Percentiles rank a stretch among this genome's conserved stretches.
Evolutionary conservation across 1,140 invertebrate species (phyloP).

Genomic region (Drosophila kepulauana): DNA sequence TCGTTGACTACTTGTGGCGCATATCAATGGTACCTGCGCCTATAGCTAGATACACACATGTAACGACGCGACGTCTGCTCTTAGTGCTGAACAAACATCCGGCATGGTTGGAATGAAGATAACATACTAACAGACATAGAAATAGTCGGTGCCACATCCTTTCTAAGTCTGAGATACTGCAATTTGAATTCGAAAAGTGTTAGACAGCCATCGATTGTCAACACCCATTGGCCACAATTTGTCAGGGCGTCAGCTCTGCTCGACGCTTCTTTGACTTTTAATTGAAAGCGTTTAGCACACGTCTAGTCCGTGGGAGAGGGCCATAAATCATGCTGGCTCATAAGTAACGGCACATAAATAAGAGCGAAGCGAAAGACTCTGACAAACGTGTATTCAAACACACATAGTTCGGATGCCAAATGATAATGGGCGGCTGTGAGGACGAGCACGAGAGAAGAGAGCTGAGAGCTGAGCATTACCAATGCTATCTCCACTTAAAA

Average conservation of each 20-base stretch:
- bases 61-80: conserved; percentile 28
- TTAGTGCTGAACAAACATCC: conserved; percentile 48
- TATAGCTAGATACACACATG: background rate
- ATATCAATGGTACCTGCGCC: conserved; percentile 53
- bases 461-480: background rate
- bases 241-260: conserved; percentile 50
- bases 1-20: conserved; percentile 39
- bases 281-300: conserved; percentile 79
- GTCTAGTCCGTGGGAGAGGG: conserved; percentile 50
- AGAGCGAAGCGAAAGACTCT: conserved; percentile 59
- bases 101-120: conserved; percentile 27
- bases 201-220: conserved; percentile 39
- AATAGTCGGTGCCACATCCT: too few relatives aligned
- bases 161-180: background rate
- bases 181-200: background rate
- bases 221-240: conserved; percentile 64
- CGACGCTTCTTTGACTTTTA: conserved; percentile 61
- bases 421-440: conserved; percentile 3
- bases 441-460: background rate
- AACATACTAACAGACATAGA: conserved; percentile 5
- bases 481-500: too few relatives aligned
- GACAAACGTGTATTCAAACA: conserved; percentile 26
- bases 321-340: conserved; percentile 75
- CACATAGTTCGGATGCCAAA: conserved; percentile 20
- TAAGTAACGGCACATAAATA: conserved; percentile 83